Evolutionary conservation across 2,113 vertebrate species (phyloP).

Genomic region (Xiphophorus maculatus): DNA sequence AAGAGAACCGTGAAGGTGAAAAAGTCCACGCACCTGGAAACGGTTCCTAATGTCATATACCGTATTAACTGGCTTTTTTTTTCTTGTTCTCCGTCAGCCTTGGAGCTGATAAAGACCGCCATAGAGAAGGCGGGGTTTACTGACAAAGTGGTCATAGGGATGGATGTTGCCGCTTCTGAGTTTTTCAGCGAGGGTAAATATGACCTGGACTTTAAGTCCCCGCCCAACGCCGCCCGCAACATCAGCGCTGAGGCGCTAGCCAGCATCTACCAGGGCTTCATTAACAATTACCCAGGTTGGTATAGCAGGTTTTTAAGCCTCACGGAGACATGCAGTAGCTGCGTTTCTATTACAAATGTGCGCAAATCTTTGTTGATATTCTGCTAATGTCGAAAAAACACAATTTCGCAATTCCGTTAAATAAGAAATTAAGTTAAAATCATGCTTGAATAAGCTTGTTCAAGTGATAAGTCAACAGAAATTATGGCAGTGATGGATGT

Average conservation of each 20-base stretch:
- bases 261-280: constrained; percentile 90
- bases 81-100: constrained; percentile 71
- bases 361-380: too few relatives aligned
- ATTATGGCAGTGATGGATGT: too few relatives aligned
- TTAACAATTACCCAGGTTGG: constrained; percentile 91
- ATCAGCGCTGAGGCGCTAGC: constrained; percentile 89
- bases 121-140: constrained; percentile 92
- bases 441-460: too few relatives aligned
- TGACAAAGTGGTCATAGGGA: constrained; percentile 93
- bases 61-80: not conserved
- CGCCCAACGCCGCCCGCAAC: constrained; percentile 87
- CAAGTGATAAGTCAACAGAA: too few relatives aligned
- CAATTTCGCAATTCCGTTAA: too few relatives aligned
- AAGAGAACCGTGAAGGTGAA: constrained; percentile 94
- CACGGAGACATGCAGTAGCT: not conserved
- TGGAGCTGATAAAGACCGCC: constrained; percentile 92
- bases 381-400: too few relatives aligned
- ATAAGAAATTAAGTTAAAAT: too few relatives aligned
- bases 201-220: constrained; percentile 93
- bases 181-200: constrained; percentile 92
- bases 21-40: not conserved
- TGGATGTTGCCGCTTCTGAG: constrained; percentile 93
- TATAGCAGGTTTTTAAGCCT: constrained; percentile 4
- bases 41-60: not conserved
- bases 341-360: too few relatives aligned